Conservation (phyloP, 2,113 vertebrate species). For the Tenebrosternarchus preto region DNA sequence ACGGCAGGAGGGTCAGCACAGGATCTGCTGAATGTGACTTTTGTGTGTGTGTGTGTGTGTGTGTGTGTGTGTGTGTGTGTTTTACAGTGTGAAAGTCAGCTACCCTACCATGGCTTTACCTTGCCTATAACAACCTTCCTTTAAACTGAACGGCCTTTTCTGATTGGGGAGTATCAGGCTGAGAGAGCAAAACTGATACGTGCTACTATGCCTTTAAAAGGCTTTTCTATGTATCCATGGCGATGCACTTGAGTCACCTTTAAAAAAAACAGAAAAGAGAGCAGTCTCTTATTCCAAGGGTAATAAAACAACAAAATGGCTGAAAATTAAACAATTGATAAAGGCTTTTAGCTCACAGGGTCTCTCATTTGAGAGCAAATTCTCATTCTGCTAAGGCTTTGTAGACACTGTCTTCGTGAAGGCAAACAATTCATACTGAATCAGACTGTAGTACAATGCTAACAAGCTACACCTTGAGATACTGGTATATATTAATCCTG, state of each 20-base stretch:
- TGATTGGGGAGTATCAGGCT: conserved; percentile 20
- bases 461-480: neutral
- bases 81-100: conserved; percentile 36
- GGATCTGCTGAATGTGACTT: conserved; percentile 50
- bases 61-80: conserved; percentile 35
- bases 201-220: conserved; percentile 28
- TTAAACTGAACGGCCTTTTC: conserved; percentile 28
- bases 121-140: conserved; percentile 16
- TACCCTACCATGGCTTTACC: conserved; percentile 4
- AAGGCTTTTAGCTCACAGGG: neutral
- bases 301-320: neutral
- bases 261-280: conserved; percentile 7
- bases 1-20: conserved; percentile 48
- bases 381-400: conserved; percentile 18
- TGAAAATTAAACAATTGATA: neutral
- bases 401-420: conserved; percentile 33
- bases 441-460: neutral
- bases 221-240: neutral
- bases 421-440: neutral
- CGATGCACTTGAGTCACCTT: conserved; percentile 34
- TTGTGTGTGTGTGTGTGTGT: conserved; percentile 38
- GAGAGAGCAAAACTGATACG: conserved; percentile 17
- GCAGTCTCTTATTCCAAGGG: conserved; percentile 35
- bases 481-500: neutral
- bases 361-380: neutral